A percentile compares a stretch with the other conserved stretches of the same genome.
These are phyloP conservation scores for Papilio polytes DNA, from an alignment of 1,140 invertebrate species.

Conservation along the genomic window DNA sequence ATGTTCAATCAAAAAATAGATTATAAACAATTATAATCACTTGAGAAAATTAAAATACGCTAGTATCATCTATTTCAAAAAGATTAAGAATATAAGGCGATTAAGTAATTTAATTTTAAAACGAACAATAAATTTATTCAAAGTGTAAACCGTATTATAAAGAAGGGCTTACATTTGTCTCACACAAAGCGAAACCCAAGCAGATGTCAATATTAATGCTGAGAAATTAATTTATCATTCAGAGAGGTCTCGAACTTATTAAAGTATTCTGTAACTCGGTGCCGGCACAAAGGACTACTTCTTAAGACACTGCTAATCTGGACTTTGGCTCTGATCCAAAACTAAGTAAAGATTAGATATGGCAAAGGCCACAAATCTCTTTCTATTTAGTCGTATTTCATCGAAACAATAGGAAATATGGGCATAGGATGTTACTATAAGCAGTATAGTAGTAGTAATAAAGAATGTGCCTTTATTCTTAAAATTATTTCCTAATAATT, in stretches of 20 bases:
- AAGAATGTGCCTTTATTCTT: not conserved
- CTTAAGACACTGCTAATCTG: conserved; percentile 58
- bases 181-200: conserved; percentile 2
- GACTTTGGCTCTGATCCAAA: conserved; percentile 59
- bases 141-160: not conserved
- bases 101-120: not conserved
- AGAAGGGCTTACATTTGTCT: not conserved
- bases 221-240: conserved; percentile 49
- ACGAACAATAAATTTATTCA: not conserved
- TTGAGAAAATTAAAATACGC: too few relatives aligned
- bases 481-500: not conserved
- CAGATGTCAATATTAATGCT: conserved; percentile 45
- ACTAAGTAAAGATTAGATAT: conserved; percentile 58
- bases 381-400: conserved; percentile 20
- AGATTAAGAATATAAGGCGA: not conserved
- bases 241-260: conserved; percentile 48
- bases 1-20: too few relatives aligned
- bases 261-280: conserved; percentile 55
- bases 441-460: not conserved
- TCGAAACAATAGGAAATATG: conserved; percentile 3
- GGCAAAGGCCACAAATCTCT: conserved; percentile 43
- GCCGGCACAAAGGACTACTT: conserved; percentile 57
- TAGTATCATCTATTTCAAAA: too few relatives aligned
- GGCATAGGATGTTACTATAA: conserved; percentile 6
- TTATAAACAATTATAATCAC: too few relatives aligned